Evolutionary conservation across 2,113 vertebrate genomes (phyloP).

Genomic region (Daboia siamensis): DNA sequence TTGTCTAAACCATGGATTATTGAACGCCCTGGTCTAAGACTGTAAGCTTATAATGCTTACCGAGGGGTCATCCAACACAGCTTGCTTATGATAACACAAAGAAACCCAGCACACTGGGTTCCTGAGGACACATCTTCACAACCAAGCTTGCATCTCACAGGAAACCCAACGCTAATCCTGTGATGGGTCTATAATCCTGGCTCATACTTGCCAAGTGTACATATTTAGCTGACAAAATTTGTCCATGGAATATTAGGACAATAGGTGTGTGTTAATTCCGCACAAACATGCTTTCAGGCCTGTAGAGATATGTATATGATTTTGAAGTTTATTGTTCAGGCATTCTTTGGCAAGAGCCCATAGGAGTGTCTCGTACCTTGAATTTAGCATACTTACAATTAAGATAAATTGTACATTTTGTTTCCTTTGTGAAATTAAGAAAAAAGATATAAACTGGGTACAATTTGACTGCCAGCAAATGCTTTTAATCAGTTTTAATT

Average conservation of each 20-base stretch:
- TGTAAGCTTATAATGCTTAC: not conserved
- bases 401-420: not conserved
- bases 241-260: not conserved
- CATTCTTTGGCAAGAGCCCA: constrained; percentile 9
- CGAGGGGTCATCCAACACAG: not conserved
- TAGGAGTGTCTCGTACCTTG: constrained; percentile 4
- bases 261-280: not conserved
- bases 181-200: not conserved
- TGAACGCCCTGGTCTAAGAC: not conserved
- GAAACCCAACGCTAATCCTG: not conserved
- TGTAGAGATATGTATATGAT: not conserved
- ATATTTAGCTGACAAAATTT: not conserved
- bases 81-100: not conserved
- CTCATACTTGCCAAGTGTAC: not conserved
- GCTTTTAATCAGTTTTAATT: not conserved
- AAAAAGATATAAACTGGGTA: not conserved
- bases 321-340: not conserved
- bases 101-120: not conserved
- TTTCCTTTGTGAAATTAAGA: not conserved
- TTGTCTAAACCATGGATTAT: not conserved
- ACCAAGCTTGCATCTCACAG: not conserved
- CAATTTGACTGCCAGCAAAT: not conserved
- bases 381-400: not conserved
- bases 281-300: not conserved
- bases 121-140: not conserved